Evolutionary conservation across 1,140 invertebrate genomes (phyloP).

Genomic region (Cyphomyrmex costatus): DNA sequence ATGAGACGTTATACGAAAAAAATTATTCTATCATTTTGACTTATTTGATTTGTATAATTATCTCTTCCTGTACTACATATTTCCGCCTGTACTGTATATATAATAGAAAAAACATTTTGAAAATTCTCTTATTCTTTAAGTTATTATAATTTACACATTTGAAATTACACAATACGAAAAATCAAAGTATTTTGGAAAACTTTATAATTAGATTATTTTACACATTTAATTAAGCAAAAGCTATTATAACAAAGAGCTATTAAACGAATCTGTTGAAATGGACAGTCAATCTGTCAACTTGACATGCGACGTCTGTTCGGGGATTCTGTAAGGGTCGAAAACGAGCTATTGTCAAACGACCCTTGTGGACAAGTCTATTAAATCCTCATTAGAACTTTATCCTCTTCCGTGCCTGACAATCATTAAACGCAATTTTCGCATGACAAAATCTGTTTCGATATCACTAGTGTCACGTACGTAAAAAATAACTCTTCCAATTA

Average conservation of each 20-base stretch:
- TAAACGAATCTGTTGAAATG: constrained; percentile 60
- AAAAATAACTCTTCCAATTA: background rate
- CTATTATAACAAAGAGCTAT: background rate
- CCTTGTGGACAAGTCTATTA: constrained; percentile 78
- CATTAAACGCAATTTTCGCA: constrained; percentile 22
- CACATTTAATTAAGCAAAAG: background rate
- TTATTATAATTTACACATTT: background rate
- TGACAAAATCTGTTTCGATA: background rate
- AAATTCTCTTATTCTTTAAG: too few species aligned
- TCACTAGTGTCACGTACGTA: background rate
- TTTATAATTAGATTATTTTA: too few species aligned
- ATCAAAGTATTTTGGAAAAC: constrained; percentile 3
- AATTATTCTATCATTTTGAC: too few species aligned
- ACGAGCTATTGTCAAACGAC: constrained; percentile 76
- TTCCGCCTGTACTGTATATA: too few species aligned
- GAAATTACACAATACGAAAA: background rate
- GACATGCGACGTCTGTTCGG: constrained; percentile 68
- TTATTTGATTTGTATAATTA: too few species aligned
- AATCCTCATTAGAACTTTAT: constrained; percentile 79
- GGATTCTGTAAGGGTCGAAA: constrained; percentile 73
- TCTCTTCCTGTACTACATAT: too few species aligned
- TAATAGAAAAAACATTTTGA: too few species aligned
- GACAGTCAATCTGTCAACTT: constrained; percentile 76
- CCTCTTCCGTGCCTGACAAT: constrained; percentile 58
- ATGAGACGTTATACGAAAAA: too few species aligned